Conservation (phyloP, 2,113 vertebrate species). For the Forbesichthys agassizii region DNA sequence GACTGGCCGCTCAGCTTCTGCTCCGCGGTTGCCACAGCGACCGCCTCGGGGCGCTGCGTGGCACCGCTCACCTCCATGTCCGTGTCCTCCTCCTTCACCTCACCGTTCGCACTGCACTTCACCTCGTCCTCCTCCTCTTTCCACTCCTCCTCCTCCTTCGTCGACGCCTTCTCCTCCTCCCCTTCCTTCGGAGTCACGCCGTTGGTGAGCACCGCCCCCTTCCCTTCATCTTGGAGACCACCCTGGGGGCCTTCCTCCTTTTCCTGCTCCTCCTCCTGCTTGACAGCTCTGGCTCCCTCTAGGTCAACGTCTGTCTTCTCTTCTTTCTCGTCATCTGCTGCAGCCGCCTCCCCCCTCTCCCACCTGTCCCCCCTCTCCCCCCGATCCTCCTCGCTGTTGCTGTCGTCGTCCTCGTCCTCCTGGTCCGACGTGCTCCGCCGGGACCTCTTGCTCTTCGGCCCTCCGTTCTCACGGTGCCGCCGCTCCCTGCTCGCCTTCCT, state of each 20-base stretch:
- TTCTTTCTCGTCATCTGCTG: constrained; percentile 31
- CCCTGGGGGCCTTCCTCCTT: constrained; percentile 16
- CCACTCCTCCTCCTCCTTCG: constrained; percentile 45
- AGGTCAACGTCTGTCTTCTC: constrained; percentile 45
- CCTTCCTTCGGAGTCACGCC: constrained; percentile 66
- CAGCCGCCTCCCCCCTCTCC: constrained; percentile 41
- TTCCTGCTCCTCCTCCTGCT: constrained; percentile 46
- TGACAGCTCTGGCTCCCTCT: constrained; percentile 11
- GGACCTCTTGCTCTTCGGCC: constrained; percentile 59
- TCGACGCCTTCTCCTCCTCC: constrained; percentile 24
- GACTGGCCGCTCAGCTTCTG: constrained; percentile 56
- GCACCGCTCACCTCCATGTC: constrained; percentile 69
- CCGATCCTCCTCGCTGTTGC: constrained; percentile 68
- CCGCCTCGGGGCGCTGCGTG: constrained; percentile 69
- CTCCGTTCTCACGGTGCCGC: constrained; percentile 64
- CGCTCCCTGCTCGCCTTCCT: constrained; percentile 61
- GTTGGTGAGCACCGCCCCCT: constrained; percentile 72
- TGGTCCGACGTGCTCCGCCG: constrained; percentile 70
- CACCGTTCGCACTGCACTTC: constrained; percentile 37
- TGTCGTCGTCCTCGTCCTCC: constrained; percentile 66
- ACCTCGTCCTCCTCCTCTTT: constrained; percentile 5
- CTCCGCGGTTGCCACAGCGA: constrained; percentile 50
- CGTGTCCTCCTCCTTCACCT: constrained; percentile 52
- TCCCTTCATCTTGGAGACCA: constrained; percentile 79
- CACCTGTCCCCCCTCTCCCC: constrained; percentile 52